Conservation (phyloP, 2,888 invertebrate species). For the Keiferia lycopersicella region DNA sequence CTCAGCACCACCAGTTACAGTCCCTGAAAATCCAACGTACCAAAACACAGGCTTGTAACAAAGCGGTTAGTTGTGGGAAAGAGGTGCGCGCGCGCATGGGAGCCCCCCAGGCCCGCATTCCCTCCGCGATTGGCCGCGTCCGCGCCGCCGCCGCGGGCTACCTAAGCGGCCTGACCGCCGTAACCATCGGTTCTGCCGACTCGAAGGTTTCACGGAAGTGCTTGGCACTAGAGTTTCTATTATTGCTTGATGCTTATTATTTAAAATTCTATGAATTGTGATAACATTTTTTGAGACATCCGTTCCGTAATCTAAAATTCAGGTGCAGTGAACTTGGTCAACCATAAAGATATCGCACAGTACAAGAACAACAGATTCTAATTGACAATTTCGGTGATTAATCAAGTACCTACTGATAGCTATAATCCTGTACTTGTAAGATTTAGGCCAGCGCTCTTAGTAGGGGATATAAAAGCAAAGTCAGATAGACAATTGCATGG, state of each 20-base stretch:
- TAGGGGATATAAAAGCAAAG: constrained; percentile 37
- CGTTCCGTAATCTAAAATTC: too few relatives aligned
- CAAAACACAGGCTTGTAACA: constrained; percentile 25
- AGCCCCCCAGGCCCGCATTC: constrained; percentile 66
- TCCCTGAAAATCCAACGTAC: constrained; percentile 1
- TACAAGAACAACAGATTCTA: too few relatives aligned
- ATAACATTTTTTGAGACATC: too few relatives aligned
- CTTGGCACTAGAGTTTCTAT: constrained; percentile 2
- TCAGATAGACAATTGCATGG: constrained; percentile 45
- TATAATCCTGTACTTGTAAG: neutral
- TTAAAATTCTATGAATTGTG: neutral
- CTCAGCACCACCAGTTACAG: neutral
- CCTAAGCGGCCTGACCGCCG: constrained; percentile 50
- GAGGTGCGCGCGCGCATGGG: constrained; percentile 53
- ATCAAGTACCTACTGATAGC: neutral
- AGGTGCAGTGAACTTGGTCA: too few relatives aligned
- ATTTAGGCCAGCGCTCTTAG: constrained; percentile 26
- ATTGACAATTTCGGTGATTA: too few relatives aligned
- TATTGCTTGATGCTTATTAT: neutral
- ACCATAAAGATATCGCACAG: too few relatives aligned
- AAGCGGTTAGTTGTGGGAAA: constrained; percentile 68
- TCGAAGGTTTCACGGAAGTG: constrained; percentile 22
- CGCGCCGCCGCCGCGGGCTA: constrained; percentile 58
- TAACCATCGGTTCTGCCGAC: constrained; percentile 55
- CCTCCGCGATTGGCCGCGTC: constrained; percentile 57